Percentiles rank a stretch among this genome's conserved stretches.
Conservation (phyloP, 2,888 invertebrate genomes). For the Pyrrhia umbra region DNA sequence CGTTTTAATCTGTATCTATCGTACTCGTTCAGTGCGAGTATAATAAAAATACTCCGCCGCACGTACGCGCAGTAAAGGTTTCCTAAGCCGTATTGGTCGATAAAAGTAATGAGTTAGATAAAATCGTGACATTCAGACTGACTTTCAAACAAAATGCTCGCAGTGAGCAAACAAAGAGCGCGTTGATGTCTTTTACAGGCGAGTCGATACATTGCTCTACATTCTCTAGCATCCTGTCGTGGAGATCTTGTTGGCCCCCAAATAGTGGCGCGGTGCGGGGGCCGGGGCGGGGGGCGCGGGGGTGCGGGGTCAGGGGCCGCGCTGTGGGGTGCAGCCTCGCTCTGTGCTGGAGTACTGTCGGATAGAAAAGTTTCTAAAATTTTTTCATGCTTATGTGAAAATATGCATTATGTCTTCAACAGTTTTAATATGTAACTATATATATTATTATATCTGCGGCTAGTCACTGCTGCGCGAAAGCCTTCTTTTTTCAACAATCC, state of each 20-base stretch:
- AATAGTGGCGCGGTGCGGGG: slow-evolving; percentile 16
- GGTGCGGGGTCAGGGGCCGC: slow-evolving; percentile 33
- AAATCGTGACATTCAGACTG: slow-evolving; percentile 20
- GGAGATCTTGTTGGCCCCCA: slow-evolving; percentile 36
- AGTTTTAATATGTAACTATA: no score
- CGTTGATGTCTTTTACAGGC: slow-evolving; percentile 65
- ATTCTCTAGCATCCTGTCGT: slow-evolving; percentile 27
- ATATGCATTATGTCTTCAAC: no score
- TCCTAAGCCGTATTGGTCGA: slow-evolving; percentile 2
- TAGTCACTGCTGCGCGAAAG: no score
- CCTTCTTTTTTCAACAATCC: no score
- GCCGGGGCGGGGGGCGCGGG: neutral
- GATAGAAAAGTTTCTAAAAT: slow-evolving; percentile 31
- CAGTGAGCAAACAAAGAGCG: slow-evolving; percentile 37
- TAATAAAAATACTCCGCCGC: neutral
- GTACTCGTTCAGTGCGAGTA: neutral
- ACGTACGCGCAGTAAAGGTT: slow-evolving; percentile 1
- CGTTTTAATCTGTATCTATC: no score
- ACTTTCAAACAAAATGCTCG: slow-evolving; percentile 13
- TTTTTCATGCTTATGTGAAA: no score
- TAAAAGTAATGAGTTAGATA: slow-evolving; percentile 35
- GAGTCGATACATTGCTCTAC: slow-evolving; percentile 17
- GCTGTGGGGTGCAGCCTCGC: slow-evolving; percentile 51
- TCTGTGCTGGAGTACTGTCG: slow-evolving; percentile 22
- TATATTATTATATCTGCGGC: no score